phyloP scores from a whole-genome alignment of 2,888 invertebrate genomes.

The Saturnia japonica region DNA sequence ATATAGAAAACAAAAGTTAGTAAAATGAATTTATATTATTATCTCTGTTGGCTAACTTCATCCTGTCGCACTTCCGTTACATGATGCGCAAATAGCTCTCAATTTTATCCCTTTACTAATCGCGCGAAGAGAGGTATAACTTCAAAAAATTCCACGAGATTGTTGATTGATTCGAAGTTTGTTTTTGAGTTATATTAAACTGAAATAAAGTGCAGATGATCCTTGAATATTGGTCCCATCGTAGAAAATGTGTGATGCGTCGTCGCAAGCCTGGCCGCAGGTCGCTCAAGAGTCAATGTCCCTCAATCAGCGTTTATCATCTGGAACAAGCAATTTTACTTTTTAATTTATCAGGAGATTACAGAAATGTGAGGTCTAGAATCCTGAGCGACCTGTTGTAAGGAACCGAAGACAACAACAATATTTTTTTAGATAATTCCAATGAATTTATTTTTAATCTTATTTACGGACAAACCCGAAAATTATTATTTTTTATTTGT shows the following conservation, averaged over 20 bases:
- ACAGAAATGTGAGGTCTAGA: slow-evolving; percentile 48
- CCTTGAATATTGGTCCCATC: slow-evolving; percentile 17
- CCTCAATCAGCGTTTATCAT: slow-evolving; percentile 78
- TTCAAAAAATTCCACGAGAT: neutral
- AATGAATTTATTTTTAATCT: neutral
- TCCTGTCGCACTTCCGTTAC: too few relatives aligned
- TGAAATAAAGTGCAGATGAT: neutral
- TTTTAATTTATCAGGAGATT: slow-evolving; percentile 58
- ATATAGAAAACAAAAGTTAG: too few relatives aligned
- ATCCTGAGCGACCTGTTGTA: slow-evolving; percentile 77
- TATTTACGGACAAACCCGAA: neutral
- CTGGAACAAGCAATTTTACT: slow-evolving; percentile 80
- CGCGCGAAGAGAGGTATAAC: too few relatives aligned
- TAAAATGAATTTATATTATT: too few relatives aligned
- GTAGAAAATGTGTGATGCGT: slow-evolving; percentile 20
- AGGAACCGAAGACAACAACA: slow-evolving; percentile 40
- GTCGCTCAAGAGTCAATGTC: slow-evolving; percentile 75
- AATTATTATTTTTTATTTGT: neutral
- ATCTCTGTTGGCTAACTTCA: too few relatives aligned
- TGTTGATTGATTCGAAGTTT: neutral
- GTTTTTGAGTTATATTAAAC: neutral
- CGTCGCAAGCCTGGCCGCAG: slow-evolving; percentile 42
- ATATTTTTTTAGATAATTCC: neutral
- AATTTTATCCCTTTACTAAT: too few relatives aligned
- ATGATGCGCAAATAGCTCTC: too few relatives aligned